Base-by-base conservation (phyloP, 2,113 vertebrate genomes). In the Urocitellus parryii region DNA sequence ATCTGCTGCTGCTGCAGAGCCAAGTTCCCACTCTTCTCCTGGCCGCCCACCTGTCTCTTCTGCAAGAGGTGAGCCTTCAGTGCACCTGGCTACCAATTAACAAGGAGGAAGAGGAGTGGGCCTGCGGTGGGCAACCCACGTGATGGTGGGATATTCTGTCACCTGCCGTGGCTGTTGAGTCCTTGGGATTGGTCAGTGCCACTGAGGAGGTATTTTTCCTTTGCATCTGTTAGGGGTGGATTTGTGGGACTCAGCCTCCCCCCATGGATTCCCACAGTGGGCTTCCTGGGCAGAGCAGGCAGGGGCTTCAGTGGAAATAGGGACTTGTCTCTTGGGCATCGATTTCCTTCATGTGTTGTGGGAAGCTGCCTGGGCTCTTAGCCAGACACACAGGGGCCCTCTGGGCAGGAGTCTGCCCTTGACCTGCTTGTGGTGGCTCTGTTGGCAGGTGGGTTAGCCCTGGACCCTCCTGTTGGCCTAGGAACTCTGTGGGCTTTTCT, bases 1-100 rank as follows among this genome's bases (percentile, higher is more conserved):
- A 98, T 99, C 22, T 99, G 99, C 98, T 99, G 99, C 98, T 99
- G 99, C 98, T 99, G 99, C 98, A 98, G 97, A 94, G 91, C 98
- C 74, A 99, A 99, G 92, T 99, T 99, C 92, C 99, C 99, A 1
- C 98, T 99, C 65, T 99, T 99, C 95, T 99, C 99, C 5, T 99
- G 99, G 99, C 99, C 99, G 0, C 98, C 99, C 0, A 99, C 98
- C 0, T 99, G 99, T 97, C 98, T 99, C 72, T 99, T 99, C 97
- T 99, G 99, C 98, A 99, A 99, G 98, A 99, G 99, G 99, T 99
- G 97, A 99, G 98, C 29, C 95, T 94, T 29, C n/a, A 18, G 9
- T 27, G 0, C 25, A 25, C 51, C 34, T 25, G 53, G 70, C 77
- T 20, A 1, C 0, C 25, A 56, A 5, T 0, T 51, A 45, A 20